Evolutionary conservation across 1,140 invertebrate species (phyloP), one percentile per base, ranked within the genome.

Genomic region (Lerema accius): DNA sequence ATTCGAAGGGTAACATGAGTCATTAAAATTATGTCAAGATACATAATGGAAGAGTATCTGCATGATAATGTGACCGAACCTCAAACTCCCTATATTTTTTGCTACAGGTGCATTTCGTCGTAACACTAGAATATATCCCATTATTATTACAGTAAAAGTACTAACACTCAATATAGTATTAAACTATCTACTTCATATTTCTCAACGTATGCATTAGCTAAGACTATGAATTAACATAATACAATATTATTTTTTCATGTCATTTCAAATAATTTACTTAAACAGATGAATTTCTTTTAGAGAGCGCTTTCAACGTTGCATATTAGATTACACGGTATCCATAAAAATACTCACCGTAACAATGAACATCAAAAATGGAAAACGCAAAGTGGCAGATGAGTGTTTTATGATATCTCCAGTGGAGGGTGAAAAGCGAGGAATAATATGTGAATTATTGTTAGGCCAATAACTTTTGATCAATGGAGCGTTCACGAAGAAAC

Each of bases 361-460:
- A 53, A 53, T 53, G 37, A 53, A 53, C 15, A 37, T 42, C 50
- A 42, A 53, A 53, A 50, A 9, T 17, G 50, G 17, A 53, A 63
- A 67, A 71, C 65, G 45, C 59, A 63, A 69, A 70, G 17, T 63
- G 63, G 50, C 50, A 71, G 56, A 62, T 17, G 59, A 59, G 46
- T 42, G 37, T 53, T 69, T 69, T 64, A 67, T 45, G 64, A 67
- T 64, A 64, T 55, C 49, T 64, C 60, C 55, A 51, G 58, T 65
- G 16, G 37, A 19, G 6, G 45, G 19, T 46, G 49, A 39, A 37
- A 65, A 63, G 62, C 62, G 35, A 49, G 42, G 50, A 23, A 42
- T 53, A 53, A 71, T 68, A 71, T 63, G 48, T 51, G 62, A 68
- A 68, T 71, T 68, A 59, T 65, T 71, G 59, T 65, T 43, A 68